These are phyloP conservation scores for Lysandra bellargus DNA, from an alignment of 2,888 invertebrate genomes.

Conservation along the genomic window DNA sequence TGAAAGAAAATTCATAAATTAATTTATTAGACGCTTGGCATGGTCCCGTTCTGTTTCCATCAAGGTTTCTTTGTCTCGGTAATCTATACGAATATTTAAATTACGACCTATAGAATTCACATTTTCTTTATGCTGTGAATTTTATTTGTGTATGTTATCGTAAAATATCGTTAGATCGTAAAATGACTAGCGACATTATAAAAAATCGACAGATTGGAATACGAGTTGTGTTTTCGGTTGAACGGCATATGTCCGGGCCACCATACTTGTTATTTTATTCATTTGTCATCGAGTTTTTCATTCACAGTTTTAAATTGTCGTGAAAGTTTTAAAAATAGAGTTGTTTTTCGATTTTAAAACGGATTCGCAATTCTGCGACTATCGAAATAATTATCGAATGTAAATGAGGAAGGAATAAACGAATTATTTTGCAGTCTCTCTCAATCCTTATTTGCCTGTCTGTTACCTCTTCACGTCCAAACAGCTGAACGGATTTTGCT, in stretches of 20 bases:
- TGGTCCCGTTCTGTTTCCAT: background rate
- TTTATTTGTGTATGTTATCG: background rate
- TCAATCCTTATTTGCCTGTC: too few species aligned
- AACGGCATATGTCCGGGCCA: too few species aligned
- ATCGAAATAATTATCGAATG: too few species aligned
- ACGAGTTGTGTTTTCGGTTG: background rate
- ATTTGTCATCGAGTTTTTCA: background rate
- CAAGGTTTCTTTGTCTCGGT: background rate
- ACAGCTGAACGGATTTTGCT: too few species aligned
- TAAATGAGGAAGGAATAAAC: too few species aligned
- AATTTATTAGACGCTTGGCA: background rate
- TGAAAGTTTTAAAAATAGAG: background rate
- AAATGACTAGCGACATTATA: background rate
- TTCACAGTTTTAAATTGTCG: background rate
- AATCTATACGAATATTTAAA: background rate
- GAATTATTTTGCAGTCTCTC: too few species aligned
- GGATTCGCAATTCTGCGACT: too few species aligned
- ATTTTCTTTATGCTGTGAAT: slow-evolving; percentile 1
- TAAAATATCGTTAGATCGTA: background rate
- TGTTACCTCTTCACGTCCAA: too few species aligned
- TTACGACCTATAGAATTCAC: background rate
- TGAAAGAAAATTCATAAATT: background rate
- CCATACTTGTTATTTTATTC: background rate
- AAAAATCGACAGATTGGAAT: background rate
- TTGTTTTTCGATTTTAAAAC: too few species aligned